A percentile compares a stretch with the other conserved stretches of the same genome.
These are phyloP conservation scores for Hydrotaea cyrtoneurina DNA, from an alignment of 2,888 invertebrate genomes.

Conservation along the genomic window DNA sequence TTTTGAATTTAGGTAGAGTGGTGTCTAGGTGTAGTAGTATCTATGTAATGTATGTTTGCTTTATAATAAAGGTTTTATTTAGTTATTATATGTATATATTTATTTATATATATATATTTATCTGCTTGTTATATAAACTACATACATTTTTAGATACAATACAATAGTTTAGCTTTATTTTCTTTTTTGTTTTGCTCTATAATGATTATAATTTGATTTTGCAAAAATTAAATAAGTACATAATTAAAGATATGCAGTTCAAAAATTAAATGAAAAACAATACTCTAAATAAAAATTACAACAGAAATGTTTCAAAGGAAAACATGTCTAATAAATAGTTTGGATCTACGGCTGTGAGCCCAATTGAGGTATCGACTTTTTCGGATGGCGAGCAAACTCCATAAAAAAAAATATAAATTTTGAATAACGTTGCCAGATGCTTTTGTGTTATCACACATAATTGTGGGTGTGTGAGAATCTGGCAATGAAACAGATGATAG, in stretches of 20 bases:
- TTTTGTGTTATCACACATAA: neutral
- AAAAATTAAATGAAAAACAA: neutral
- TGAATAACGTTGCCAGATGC: neutral
- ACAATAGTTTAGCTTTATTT: slow-evolving; percentile 13
- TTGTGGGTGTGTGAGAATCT: neutral
- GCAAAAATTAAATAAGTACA: slow-evolving; percentile 10
- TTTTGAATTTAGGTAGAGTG: slow-evolving; percentile 1
- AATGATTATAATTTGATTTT: slow-evolving; percentile 7
- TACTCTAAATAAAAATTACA: slow-evolving; percentile 26
- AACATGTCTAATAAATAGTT: neutral
- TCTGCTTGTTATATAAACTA: slow-evolving; percentile 25
- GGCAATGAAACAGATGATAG: neutral
- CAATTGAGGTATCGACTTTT: neutral
- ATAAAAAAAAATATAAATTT: slow-evolving; percentile 13
- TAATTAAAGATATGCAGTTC: neutral
- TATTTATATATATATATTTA: slow-evolving; percentile 32
- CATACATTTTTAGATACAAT: slow-evolving; percentile 34
- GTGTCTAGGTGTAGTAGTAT: slow-evolving; percentile 5
- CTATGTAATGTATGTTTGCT: slow-evolving; percentile 30
- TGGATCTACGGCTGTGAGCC: neutral
- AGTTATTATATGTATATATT: slow-evolving; percentile 30
- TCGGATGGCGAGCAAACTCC: slow-evolving; percentile 3
- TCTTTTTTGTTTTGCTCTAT: neutral
- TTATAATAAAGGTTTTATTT: slow-evolving; percentile 9
- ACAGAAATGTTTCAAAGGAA: neutral